phyloP scores from a whole-genome alignment of 2,113 vertebrate genomes.

The Cepphus grylle region DNA sequence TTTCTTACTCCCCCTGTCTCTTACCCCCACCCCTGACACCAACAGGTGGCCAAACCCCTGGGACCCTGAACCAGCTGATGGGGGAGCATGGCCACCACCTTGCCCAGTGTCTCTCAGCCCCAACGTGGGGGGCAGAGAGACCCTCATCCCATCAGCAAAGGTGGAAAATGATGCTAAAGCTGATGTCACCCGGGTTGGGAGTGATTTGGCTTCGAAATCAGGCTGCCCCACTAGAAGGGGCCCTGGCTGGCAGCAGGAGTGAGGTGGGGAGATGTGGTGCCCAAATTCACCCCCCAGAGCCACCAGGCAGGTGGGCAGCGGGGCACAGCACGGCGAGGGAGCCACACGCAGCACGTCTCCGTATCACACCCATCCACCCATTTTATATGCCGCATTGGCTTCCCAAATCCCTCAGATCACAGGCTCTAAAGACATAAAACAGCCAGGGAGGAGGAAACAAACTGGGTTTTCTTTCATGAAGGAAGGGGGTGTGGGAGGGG shows the following conservation, averaged over 20 bases:
- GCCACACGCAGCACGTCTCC: not conserved
- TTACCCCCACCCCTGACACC: not conserved
- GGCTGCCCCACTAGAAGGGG: not conserved
- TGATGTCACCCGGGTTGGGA: fast-evolving
- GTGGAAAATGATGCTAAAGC: not conserved
- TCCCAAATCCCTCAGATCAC: not conserved
- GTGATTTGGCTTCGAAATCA: not conserved
- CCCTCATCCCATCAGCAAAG: not conserved
- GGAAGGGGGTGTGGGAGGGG: not conserved
- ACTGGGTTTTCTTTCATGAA: not conserved
- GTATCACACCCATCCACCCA: not conserved
- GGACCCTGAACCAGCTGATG: not conserved
- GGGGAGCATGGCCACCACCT: not conserved
- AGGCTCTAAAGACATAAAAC: not conserved
- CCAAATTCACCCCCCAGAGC: not conserved
- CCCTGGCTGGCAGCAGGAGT: not conserved
- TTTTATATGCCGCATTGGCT: not conserved
- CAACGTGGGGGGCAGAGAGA: fast-evolving
- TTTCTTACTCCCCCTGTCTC: not conserved
- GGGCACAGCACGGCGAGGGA: not conserved
- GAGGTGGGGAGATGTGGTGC: not conserved
- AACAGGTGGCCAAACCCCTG: not conserved
- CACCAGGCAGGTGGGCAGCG: fast-evolving
- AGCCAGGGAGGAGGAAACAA: not conserved
- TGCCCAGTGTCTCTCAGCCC: not conserved